Evolutionary conservation across 2,888 invertebrate genomes (phyloP), one percentile per base, ranked within the genome.

Genomic region (Papilio elwesi): DNA sequence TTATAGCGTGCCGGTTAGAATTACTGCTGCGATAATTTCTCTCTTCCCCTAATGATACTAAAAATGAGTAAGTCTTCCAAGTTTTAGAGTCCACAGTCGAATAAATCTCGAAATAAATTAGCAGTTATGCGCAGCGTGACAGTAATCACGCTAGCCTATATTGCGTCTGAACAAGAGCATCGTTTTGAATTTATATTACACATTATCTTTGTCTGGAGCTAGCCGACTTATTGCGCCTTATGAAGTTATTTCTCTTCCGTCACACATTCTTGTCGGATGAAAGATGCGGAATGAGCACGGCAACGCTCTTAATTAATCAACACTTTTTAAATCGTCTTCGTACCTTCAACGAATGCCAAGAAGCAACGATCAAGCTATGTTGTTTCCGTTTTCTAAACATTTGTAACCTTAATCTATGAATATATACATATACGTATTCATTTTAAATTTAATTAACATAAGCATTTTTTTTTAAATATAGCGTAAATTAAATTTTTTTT

Each of bases 141-240:
- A 81, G 80, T 79, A 84, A 82, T 83, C 83, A 80, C 78, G 79
- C 77, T 80, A 81, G 80, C 78, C 78, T 81, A 83, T 82, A 84
- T 81, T 78, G 80, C 82, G 78, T 83, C 81, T 77, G 78, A 84
- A 83, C 79, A 84, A 85, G 82, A 85, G 82, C 82, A 83, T 81
- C 82, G 83, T 84, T 84, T 81, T 88, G 90, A 87, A 89, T 90
- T 88, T 89, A 86, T 89, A 89, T 88, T 85, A 86, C 84, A 83
- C 81, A 88, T 88, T 89, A 89, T 83, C 85, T 83, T 84, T 76
- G 82, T 81, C 77, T 81, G 79, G 79, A 82, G 84, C 80, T 79
- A 82, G 79, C 80, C 79, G 81, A 79, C 78, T 84, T 83, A 83
- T 81, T 85, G 83, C 85, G 83, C 83, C 85, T 83, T 83, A 86